Percentiles rank a stretch among this genome's conserved stretches.
Conservation (phyloP, 2,888 invertebrate genomes). For the Euplexia lucipara region DNA sequence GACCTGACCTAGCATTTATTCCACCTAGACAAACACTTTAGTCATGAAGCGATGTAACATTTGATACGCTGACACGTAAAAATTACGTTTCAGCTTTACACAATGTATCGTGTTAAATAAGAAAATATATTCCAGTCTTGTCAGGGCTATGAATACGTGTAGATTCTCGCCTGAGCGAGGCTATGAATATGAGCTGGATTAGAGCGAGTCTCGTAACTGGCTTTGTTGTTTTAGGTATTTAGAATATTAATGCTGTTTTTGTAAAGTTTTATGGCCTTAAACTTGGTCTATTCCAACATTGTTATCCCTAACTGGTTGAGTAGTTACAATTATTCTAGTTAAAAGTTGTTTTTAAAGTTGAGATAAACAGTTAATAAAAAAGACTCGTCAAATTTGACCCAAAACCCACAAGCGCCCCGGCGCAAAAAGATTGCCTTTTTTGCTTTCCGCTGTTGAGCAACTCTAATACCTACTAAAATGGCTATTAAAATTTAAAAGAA, state of each 20-base stretch:
- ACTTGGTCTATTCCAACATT: conserved; percentile 43
- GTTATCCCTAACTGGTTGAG: conserved; percentile 41
- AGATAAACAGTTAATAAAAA: conserved; percentile 36
- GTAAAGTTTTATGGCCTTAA: conserved; percentile 44
- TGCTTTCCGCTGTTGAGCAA: too few relatives aligned
- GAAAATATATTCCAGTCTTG: conserved; percentile 54
- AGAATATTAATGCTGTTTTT: conserved; percentile 51
- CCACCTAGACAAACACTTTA: conserved; percentile 43
- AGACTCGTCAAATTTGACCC: too few relatives aligned
- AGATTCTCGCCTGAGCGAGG: conserved; percentile 20
- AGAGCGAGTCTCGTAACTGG: conserved; percentile 29
- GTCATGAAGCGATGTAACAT: conserved; percentile 44
- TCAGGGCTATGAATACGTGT: conserved; percentile 51
- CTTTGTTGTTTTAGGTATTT: conserved; percentile 49
- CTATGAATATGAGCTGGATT: conserved; percentile 55
- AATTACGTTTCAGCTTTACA: conserved; percentile 30
- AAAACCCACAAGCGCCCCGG: too few relatives aligned
- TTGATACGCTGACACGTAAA: conserved; percentile 45
- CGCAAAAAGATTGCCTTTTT: too few relatives aligned
- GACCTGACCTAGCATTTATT: conserved; percentile 39
- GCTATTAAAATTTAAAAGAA: too few relatives aligned
- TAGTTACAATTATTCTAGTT: conserved; percentile 40
- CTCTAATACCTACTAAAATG: too few relatives aligned
- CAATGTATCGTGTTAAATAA: conserved; percentile 42
- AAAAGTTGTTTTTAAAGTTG: conserved; percentile 40